These are phyloP conservation scores for Desmodus rotundus DNA, from an alignment of 2,113 vertebrate genomes.

Conservation along the genomic window DNA sequence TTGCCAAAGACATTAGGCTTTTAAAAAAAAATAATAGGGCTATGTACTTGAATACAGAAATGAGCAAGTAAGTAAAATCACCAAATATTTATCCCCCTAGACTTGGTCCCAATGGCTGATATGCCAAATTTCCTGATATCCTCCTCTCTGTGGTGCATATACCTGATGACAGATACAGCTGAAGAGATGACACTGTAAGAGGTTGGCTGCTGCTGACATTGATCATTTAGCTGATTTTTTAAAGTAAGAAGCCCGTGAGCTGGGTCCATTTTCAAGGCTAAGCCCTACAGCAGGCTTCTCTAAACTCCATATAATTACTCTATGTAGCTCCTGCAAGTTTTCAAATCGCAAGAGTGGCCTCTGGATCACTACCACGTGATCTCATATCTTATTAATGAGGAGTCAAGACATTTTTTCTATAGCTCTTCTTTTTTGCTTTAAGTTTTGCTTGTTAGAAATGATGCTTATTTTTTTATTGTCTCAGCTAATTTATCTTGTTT, in stretches of 20 bases:
- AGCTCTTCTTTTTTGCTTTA: neutral
- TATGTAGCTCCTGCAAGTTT: fast-evolving
- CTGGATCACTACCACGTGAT: neutral
- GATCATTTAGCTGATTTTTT: neutral
- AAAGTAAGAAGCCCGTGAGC: neutral
- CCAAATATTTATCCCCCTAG: neutral
- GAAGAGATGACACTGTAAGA: neutral
- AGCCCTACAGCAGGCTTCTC: fast-evolving
- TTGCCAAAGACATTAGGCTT: neutral
- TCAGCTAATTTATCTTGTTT: neutral
- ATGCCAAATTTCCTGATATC: neutral
- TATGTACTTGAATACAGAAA: neutral
- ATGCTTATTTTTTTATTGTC: neutral
- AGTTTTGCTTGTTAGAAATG: neutral
- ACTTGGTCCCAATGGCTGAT: neutral
- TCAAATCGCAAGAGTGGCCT: neutral
- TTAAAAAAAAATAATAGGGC: neutral
- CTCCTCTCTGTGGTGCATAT: neutral
- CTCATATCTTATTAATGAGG: neutral
- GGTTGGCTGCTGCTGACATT: neutral
- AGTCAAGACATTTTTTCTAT: neutral
- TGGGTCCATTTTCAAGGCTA: neutral
- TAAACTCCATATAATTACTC: fast-evolving
- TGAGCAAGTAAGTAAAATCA: neutral
- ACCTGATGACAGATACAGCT: neutral